Conservation (phyloP, 2,113 vertebrate species). For the Sakesphorus luctuosus region DNA sequence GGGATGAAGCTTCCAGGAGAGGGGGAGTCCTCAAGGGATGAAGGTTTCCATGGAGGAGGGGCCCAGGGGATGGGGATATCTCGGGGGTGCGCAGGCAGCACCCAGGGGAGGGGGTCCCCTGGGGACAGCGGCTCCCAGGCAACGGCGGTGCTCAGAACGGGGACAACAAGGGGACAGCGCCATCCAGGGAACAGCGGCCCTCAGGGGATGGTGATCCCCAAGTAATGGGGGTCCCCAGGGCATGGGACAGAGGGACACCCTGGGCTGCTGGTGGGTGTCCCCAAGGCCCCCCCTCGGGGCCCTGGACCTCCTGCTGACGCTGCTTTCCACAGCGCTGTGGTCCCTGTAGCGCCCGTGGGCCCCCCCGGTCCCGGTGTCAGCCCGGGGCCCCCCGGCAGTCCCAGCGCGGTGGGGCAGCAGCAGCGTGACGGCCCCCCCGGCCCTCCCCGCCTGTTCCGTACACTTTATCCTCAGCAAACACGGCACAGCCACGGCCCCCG, state of each 20-base stretch:
- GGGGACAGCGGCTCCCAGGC: not conserved
- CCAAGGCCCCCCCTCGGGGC: not conserved
- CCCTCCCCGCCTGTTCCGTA: constrained; percentile 33
- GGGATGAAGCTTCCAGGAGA: not conserved
- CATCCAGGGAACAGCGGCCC: rapidly evolving
- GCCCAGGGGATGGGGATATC: not conserved
- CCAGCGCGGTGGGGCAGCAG: not conserved
- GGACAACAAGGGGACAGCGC: not conserved
- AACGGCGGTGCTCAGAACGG: not conserved
- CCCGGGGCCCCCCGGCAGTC: not conserved
- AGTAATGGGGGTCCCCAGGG: no score
- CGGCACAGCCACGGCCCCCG: not conserved
- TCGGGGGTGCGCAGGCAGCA: not conserved
- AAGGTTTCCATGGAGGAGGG: not conserved
- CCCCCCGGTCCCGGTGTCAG: not conserved
- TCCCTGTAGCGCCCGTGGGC: rapidly evolving
- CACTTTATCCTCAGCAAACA: constrained; percentile 74
- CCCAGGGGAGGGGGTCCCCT: not conserved
- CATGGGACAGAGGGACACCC: not conserved
- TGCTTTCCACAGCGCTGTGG: not conserved
- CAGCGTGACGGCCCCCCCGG: constrained; percentile 8
- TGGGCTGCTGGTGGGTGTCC: not conserved
- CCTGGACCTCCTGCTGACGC: not conserved
- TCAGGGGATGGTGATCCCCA: not conserved
- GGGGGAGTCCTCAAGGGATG: not conserved